Evolutionary conservation across 2,113 vertebrate genomes (phyloP).

Genomic region (Catharus minimus): DNA sequence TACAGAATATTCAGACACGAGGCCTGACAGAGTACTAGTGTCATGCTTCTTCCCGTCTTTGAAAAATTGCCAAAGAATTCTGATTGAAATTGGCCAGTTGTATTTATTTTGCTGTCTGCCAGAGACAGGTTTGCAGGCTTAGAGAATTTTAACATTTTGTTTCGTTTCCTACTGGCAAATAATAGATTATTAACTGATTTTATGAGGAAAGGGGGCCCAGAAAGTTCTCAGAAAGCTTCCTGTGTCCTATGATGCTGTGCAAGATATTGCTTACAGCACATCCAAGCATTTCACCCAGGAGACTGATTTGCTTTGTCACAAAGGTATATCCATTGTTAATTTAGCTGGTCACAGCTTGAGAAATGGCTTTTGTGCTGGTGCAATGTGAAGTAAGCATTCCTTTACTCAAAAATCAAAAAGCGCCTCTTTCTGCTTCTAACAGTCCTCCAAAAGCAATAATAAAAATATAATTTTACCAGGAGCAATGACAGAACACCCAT

Average conservation of each 20-base stretch:
- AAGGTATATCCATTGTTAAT: neutral
- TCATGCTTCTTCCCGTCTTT: constrained; percentile 13
- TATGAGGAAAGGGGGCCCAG: neutral
- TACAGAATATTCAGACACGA: constrained; percentile 51
- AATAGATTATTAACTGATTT: neutral
- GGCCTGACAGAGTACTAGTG: constrained; percentile 10
- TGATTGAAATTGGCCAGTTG: constrained; percentile 25
- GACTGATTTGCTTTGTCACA: neutral
- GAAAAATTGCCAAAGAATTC: constrained; percentile 53
- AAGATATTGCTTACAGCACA: neutral
- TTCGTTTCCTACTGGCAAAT: neutral
- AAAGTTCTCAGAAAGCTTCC: neutral
- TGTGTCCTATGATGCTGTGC: neutral
- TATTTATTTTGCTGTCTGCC: constrained; percentile 26
- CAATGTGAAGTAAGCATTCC: neutral
- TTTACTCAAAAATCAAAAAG: neutral
- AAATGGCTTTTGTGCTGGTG: neutral
- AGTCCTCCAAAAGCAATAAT: neutral
- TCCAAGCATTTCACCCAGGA: neutral
- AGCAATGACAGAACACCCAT: neutral
- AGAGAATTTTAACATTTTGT: neutral
- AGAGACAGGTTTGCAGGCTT: neutral
- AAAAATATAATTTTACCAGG: neutral
- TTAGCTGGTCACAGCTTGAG: neutral
- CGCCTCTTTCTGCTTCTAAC: neutral